Evolutionary conservation across 2,888 invertebrate genomes (phyloP).

Genomic region (Odontocerum albicorne): DNA sequence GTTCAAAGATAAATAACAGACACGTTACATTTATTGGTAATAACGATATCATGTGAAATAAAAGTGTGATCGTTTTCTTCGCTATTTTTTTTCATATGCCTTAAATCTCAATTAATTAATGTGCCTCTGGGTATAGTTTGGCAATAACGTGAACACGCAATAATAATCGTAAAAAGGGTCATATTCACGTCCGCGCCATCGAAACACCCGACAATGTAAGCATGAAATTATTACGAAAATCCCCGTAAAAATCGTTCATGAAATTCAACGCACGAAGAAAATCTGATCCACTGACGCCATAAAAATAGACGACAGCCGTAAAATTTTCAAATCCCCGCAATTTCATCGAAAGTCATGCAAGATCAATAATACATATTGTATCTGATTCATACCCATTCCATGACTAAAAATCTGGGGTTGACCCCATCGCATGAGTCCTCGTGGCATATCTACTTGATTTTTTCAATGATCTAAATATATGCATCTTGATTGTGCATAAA

Average conservation of each 20-base stretch:
- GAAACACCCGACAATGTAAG: constrained; percentile 7
- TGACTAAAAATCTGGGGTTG: constrained; percentile 2
- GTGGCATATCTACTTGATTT: too few species aligned
- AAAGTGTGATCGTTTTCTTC: too few species aligned
- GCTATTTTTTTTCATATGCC: too few species aligned
- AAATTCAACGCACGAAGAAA: constrained; percentile 28
- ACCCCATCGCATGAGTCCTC: too few species aligned
- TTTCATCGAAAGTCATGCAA: constrained; percentile 1
- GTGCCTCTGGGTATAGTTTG: too few species aligned
- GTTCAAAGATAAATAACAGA: too few species aligned
- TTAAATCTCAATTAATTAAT: too few species aligned
- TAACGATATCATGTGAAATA: too few species aligned
- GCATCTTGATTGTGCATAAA: too few species aligned
- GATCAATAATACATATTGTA: constrained; percentile 35
- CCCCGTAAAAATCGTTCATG: constrained; percentile 28
- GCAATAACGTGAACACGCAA: neutral
- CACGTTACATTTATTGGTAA: too few species aligned
- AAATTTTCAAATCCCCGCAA: constrained; percentile 32
- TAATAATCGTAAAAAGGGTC: neutral
- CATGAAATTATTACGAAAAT: constrained; percentile 27
- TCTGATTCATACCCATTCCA: constrained; percentile 16
- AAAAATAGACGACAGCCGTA: constrained; percentile 35
- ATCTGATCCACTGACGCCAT: constrained; percentile 27
- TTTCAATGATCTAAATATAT: too few species aligned
- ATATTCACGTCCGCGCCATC: neutral